A percentile compares a stretch with the other conserved stretches of the same genome.
These are phyloP conservation scores for Drosophila maculinotata DNA, from an alignment of 2,888 invertebrate genomes.

Conservation along the genomic window DNA sequence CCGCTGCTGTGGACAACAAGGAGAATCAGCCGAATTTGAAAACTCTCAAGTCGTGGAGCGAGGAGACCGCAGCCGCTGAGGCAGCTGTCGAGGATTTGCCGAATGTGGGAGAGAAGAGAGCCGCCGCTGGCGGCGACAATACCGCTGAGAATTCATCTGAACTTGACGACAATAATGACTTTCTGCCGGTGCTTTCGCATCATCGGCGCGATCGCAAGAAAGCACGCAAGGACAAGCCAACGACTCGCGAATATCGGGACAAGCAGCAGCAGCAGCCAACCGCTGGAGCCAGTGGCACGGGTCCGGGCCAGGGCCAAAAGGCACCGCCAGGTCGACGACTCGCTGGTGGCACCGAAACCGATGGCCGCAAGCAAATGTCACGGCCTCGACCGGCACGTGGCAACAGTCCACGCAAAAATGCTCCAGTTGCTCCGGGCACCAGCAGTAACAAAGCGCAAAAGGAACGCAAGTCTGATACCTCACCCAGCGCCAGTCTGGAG, in stretches of 20 bases:
- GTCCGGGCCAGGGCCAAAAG: conserved; percentile 48
- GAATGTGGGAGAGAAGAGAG: conserved; percentile 83
- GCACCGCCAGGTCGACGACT: conserved; percentile 33
- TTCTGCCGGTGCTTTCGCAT: conserved; percentile 84
- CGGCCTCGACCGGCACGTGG: conserved; percentile 73
- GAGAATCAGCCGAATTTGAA: conserved; percentile 83
- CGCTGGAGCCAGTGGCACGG: conserved; percentile 59
- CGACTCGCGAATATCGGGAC: conserved; percentile 67
- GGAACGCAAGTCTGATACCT: conserved; percentile 80
- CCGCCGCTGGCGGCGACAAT: conserved; percentile 80
- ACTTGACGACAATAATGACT: conserved; percentile 84
- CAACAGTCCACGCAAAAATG: conserved; percentile 75
- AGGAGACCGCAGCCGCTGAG: conserved; percentile 80
- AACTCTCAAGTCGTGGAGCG: conserved; percentile 83
- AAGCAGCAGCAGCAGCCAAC: conserved; percentile 41
- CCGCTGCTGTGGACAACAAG: conserved; percentile 67
- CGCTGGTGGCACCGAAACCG: conserved; percentile 39
- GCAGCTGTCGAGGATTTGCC: conserved; percentile 66
- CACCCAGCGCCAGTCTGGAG: conserved; percentile 80
- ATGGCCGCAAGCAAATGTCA: conserved; percentile 61
- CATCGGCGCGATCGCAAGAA: conserved; percentile 84
- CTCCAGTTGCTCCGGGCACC: conserved; percentile 5
- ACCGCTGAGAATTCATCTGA: conserved; percentile 84
- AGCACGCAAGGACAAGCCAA: conserved; percentile 83
- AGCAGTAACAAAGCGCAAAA: conserved; percentile 60